These are phyloP conservation scores for Plemyria rubiginata DNA, from an alignment of 2,888 invertebrate species.

Conservation along the genomic window DNA sequence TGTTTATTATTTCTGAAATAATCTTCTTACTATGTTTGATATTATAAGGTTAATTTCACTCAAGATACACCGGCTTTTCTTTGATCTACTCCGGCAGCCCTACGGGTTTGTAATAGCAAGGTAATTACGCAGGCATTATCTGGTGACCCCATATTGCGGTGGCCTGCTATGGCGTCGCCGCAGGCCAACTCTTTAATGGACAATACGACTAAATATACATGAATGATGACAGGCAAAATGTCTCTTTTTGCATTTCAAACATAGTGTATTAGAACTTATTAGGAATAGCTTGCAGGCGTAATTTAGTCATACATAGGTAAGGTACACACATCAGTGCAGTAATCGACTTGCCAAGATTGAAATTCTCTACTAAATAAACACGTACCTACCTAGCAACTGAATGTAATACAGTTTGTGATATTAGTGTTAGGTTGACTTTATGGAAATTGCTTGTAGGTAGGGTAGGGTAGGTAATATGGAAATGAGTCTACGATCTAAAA, in stretches of 20 bases:
- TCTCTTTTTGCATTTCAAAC: constrained; percentile 24
- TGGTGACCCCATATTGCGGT: constrained; percentile 81
- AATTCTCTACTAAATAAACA: neutral
- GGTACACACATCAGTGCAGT: neutral
- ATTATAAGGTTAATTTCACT: too few species aligned
- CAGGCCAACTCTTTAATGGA: constrained; percentile 56
- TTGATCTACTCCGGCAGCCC: constrained; percentile 28
- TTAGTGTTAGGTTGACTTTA: neutral
- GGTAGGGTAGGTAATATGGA: too few species aligned
- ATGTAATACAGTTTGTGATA: neutral
- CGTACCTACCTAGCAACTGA: neutral
- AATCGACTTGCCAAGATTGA: neutral
- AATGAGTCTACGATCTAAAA: neutral
- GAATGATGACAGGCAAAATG: constrained; percentile 47
- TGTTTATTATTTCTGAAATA: too few species aligned
- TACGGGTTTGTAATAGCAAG: constrained; percentile 64
- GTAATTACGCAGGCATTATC: constrained; percentile 81
- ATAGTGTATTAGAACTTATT: neutral
- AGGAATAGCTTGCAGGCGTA: neutral
- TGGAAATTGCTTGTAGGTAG: neutral
- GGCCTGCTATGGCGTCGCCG: constrained; percentile 53
- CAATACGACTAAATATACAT: constrained; percentile 54
- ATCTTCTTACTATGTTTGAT: too few species aligned
- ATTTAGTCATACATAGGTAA: neutral
- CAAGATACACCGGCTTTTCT: neutral